phyloP scores from a whole-genome alignment of 1,140 invertebrate species.

The Zaprionus vittiger region DNA sequence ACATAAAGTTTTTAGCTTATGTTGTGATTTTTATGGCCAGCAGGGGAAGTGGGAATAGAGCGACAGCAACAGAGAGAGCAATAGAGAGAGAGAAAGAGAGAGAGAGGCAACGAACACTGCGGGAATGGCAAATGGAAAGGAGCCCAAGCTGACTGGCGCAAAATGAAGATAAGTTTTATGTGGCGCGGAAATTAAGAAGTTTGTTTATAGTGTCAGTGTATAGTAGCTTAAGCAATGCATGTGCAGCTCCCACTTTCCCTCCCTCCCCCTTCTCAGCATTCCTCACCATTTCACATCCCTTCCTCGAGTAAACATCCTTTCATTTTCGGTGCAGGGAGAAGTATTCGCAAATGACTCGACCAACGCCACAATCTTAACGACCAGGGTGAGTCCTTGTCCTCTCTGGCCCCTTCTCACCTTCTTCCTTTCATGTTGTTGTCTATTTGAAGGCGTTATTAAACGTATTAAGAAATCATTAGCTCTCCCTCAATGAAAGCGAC shows the following conservation, averaged over 20 bases:
- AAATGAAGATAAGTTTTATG: slow-evolving; percentile 82
- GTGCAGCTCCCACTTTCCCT: slow-evolving; percentile 13
- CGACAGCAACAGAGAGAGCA: slow-evolving; percentile 12
- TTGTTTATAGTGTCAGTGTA: slow-evolving; percentile 63
- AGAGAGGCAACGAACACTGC: background rate
- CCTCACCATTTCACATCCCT: background rate
- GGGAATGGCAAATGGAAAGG: background rate
- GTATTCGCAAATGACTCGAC: slow-evolving; percentile 60
- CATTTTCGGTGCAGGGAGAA: background rate
- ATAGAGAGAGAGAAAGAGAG: background rate
- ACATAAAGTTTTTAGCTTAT: slow-evolving; percentile 81
- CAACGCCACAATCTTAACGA: slow-evolving; percentile 50
- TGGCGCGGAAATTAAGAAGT: slow-evolving; percentile 81
- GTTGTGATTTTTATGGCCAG: slow-evolving; percentile 76
- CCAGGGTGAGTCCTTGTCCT: background rate
- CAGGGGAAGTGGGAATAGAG: too few relatives aligned
- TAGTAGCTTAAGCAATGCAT: slow-evolving; percentile 50
- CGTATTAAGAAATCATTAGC: slow-evolving; percentile 76
- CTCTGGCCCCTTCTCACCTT: background rate
- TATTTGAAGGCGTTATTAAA: slow-evolving; percentile 60
- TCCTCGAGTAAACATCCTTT: background rate
- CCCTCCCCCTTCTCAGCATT: background rate
- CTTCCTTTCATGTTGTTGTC: background rate
- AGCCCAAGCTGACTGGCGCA: slow-evolving; percentile 44
- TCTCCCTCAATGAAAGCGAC: slow-evolving; percentile 14